Conservation (phyloP, 1,140 invertebrate species). For the Oreohelix idahoensis region DNA sequence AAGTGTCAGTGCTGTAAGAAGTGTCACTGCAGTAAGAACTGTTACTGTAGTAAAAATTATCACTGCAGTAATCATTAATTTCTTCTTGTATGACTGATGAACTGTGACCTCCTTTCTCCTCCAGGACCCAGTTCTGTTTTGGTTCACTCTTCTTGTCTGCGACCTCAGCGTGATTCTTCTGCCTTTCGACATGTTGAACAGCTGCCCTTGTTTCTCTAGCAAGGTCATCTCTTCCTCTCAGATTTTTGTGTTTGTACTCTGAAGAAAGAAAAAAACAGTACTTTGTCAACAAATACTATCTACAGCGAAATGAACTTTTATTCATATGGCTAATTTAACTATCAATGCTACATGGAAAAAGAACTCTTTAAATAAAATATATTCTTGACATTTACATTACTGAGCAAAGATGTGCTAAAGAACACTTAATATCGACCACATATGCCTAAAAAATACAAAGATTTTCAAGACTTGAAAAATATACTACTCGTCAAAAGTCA, state of each 20-base stretch:
- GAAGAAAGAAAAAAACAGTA: not conserved
- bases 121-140: not conserved
- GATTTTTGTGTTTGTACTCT: not conserved
- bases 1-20: not conserved
- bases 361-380: no score
- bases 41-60: not conserved
- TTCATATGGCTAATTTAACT: no score
- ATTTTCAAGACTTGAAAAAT: no score
- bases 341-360: no score
- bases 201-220: not conserved
- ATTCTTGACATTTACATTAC: no score
- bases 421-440: no score
- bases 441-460: no score
- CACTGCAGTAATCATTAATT: not conserved
- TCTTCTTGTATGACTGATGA: not conserved
- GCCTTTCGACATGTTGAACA: not conserved
- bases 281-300: not conserved
- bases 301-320: no score
- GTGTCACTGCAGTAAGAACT: not conserved
- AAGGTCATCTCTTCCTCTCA: not conserved
- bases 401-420: no score
- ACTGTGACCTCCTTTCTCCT: not conserved
- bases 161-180: not conserved
- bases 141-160: not conserved
- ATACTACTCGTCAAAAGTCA: no score